Evolutionary conservation across 1,140 invertebrate genomes (phyloP), one percentile per base, ranked within the genome.

Genomic region (Anastatus disparis): DNA sequence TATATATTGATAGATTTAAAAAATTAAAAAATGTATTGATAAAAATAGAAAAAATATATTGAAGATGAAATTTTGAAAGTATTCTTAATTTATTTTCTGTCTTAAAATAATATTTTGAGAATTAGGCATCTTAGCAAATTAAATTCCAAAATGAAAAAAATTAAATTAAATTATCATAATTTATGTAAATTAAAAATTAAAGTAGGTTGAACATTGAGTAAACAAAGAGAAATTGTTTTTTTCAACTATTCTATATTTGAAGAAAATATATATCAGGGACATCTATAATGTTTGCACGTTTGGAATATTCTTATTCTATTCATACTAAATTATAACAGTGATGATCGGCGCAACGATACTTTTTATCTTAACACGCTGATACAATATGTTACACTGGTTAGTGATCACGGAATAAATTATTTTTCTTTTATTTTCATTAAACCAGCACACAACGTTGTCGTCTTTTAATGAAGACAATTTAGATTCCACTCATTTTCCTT

Each of bases 231-330:
- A 65, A 27, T 53, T 66, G n/a, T 26, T 52, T 52, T 61, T 70
- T 56, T 46, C 26, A 56, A 12, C 59, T 70, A 70, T 55, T 70
- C 40, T 70, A 70, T 70, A 70, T 70, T 70, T 70, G 59, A 70
- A 63, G 68, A 70, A 70, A 70, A 70, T 70, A 70, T 70, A 55
- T 70, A 63, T 71, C 29, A 42, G 42, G 61, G 53, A 31, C 55
- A 50, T 71, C 20, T 61, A 40, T 70, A 62, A 20, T 71, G 27
- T 71, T 50, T 71, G 9, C 29, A 64, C 58, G 58, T 63, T 58
- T 64, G 29, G 55, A 65, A 50, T 65, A 66, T 71, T 71, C 59
- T 64, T 71, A 71, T 26, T 64, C 69, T 71, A 71, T 55, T 44
- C 38, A 63, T 58, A 58, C 61, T 71, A 71, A n/a, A 15, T 71